Base-by-base conservation (phyloP, 2,113 vertebrate genomes). In the Castor canadensis region DNA sequence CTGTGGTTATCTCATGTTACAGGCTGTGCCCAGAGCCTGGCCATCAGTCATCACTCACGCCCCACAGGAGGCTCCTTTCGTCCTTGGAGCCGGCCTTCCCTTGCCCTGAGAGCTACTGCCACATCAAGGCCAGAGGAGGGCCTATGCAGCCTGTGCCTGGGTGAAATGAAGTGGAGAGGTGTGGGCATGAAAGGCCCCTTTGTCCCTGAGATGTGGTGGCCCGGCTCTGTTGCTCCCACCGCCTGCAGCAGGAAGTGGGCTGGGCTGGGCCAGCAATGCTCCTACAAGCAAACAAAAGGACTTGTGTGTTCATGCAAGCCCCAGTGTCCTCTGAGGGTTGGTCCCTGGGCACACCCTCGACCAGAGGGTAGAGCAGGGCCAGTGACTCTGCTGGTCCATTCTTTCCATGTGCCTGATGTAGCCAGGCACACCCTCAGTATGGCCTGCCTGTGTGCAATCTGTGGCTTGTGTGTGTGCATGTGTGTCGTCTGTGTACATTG, bases 121-220 rank as follows among this genome's bases (percentile, higher is more conserved):
- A 6, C 8, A 1, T 4, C 38, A 1, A 35, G 64, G 72, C 93
- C 89, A 92, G 92, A 97, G 98, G 95, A 91, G 89, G 77, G 94
- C 96, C 94, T 93, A 96, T 87, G 96, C 97, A 89, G 92, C 95
- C 97, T 94, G 91, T 89, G 80, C 71, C 95, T 95, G 97, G 97
- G 89, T 64, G 81, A n/a, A n/a, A n/a, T n/a, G n/a, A n/a, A n/a
- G n/a, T n/a, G n/a, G n/a, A n/a, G 97, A 93, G 91, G 87, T 6
- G 72, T 98, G 97, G 97, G 82, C 89, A 97, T 98, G 98, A 99
- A 99, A 99, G 96, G 97, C 95, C 98, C 95, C 98, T 98, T 98
- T 98, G 98, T 98, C 98, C 95, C 82, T 82, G 95, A 97, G 96
- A 97, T 89, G 83, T 73, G 87, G 97, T 88, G 96, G 64, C 84